Evolutionary conservation across 2,113 vertebrate genomes (phyloP).

Genomic region (Diadophis punctatus): DNA sequence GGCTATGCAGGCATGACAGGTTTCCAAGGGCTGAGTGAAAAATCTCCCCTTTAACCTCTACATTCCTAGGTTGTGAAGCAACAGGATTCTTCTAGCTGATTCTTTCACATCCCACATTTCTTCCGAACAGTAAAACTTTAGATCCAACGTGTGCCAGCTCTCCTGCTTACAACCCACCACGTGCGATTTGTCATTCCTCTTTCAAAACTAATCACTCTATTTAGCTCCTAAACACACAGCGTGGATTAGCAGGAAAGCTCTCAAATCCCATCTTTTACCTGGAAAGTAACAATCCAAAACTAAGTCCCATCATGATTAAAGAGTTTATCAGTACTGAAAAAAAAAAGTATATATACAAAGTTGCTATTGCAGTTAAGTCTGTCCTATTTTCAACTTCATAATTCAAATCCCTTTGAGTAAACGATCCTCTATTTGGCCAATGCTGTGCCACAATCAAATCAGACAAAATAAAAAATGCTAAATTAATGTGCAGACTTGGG

Average conservation of each 20-base stretch:
- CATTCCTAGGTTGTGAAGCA: constrained; percentile 12
- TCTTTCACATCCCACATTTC: neutral
- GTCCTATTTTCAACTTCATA: neutral
- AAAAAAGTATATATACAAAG: neutral
- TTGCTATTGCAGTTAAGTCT: neutral
- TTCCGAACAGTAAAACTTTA: neutral
- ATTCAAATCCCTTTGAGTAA: neutral
- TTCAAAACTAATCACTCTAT: neutral
- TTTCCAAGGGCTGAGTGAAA: neutral
- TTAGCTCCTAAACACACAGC: neutral
- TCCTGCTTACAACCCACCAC: neutral
- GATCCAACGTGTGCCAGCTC: neutral
- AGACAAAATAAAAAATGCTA: neutral
- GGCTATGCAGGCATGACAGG: neutral
- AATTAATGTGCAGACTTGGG: neutral
- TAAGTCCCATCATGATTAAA: neutral
- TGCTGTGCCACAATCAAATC: neutral
- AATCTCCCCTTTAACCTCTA: neutral
- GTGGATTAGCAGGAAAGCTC: neutral
- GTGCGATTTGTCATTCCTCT: neutral
- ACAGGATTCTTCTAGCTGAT: neutral
- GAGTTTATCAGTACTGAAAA: neutral
- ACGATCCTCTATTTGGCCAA: neutral
- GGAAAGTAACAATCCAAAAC: neutral
- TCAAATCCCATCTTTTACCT: neutral